Base-by-base conservation (phyloP, 2,888 invertebrate genomes). In the Drosophila stalkeri region DNA sequence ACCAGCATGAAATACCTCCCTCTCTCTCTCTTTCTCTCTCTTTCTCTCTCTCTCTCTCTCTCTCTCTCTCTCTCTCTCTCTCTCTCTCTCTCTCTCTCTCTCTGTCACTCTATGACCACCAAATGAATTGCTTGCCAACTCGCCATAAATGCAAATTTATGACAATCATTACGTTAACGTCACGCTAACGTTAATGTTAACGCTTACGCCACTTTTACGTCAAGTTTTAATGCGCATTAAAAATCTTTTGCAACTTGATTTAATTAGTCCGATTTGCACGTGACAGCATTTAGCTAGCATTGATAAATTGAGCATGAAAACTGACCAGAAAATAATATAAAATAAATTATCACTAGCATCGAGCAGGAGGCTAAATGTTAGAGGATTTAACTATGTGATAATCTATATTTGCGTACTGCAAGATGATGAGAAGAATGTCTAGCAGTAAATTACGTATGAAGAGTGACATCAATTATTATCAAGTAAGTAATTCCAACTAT, bases 131-230 rank as follows among this genome's bases (percentile, higher is more conserved):
- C 72, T 59, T 51, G 52, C 67, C 66, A 71, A 68, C 75, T 68
- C 71, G 71, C 69, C 64, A 83, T 83, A 80, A 86, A 86, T 83
- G 81, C 72, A 86, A 84, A 84, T 84, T 86, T 81, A 84, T 86
- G 72, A 54, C 77, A 72, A 77, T 83, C 84, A 81, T 84, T 83
- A 86, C 73, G 72, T 81, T 81, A 80, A 82, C 67, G 67, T 63
- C 49, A 63, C 47, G 46, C 41, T 52, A 59, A 49, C 44, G n/a
- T 56, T 61, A 49, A 71, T 57, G 72, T 59, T 46, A 35, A 79
- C 72, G 66, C 43, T 66, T 41, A 51, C 62, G 54, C 54, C 63
- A 51, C 43, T 41, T 52, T 56, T 37, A 43, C 62, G 63, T 66
- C 57, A 67, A 81, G 60, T 75, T 80, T 85, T 69, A 85, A 85